These are phyloP conservation scores for Larimichthys crocea DNA, from an alignment of 2,113 vertebrate species.

Conservation along the genomic window DNA sequence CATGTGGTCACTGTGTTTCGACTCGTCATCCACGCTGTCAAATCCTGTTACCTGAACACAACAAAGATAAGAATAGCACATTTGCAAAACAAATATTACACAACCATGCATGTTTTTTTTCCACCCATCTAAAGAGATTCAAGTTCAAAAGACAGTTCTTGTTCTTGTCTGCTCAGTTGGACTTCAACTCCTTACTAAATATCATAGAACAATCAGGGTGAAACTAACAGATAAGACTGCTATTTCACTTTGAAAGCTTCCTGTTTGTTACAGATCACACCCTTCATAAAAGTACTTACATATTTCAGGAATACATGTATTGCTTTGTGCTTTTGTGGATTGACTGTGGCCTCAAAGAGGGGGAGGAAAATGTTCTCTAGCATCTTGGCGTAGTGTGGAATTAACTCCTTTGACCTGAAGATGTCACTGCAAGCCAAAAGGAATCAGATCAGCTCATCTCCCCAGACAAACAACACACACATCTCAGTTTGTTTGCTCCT, in stretches of 20 bases:
- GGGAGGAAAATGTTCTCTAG: slow-evolving; percentile 97
- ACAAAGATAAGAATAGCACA: background rate
- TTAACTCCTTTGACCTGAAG: slow-evolving; percentile 92
- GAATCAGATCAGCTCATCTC: background rate
- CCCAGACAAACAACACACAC: background rate
- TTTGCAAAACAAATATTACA: background rate
- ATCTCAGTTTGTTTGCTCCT: slow-evolving; percentile 1
- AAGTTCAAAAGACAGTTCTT: no score
- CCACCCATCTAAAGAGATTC: no score
- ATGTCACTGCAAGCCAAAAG: slow-evolving; percentile 89
- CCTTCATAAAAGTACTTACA: slow-evolving; percentile 83
- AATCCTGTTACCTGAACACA: slow-evolving; percentile 93
- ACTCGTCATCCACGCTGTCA: slow-evolving; percentile 98
- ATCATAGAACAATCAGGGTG: no score
- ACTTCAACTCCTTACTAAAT: no score
- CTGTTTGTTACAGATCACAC: background rate
- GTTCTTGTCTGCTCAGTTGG: background rate
- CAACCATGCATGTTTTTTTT: background rate
- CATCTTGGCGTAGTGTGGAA: slow-evolving; percentile 94
- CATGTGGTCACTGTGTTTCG: slow-evolving; percentile 97
- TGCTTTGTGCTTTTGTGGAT: slow-evolving; percentile 91
- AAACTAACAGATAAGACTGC: no score
- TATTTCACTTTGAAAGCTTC: background rate
- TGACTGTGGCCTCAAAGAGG: slow-evolving; percentile 95
- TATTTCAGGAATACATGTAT: slow-evolving; percentile 95